Conservation (phyloP, 2,797 vertebrate genomes). For the Iguana delicatissima region DNA sequence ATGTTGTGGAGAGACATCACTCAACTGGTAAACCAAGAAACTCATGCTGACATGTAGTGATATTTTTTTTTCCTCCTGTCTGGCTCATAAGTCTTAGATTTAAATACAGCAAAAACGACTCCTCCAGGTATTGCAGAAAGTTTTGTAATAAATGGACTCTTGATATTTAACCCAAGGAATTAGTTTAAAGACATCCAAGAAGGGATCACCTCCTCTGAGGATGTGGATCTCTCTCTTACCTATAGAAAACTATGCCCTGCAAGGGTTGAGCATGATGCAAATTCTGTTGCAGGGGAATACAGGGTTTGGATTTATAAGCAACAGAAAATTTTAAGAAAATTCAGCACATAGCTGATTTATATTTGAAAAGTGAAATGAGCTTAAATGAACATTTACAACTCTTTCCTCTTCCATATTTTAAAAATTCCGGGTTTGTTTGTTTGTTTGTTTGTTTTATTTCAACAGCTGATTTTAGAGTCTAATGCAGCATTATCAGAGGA, state of each 20-base stretch:
- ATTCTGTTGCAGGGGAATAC: not conserved
- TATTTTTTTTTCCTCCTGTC: no score
- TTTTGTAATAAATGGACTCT: no score
- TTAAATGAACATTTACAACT: not conserved
- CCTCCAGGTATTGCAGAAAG: no score
- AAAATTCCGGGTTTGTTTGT: not conserved
- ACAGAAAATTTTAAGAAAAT: not conserved
- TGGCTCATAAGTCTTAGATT: no score
- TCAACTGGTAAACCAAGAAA: not conserved
- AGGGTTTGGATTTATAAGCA: not conserved
- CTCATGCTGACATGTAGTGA: not conserved
- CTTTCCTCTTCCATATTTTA: not conserved
- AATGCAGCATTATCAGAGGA: slow-evolving; percentile 18
- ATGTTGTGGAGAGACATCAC: not conserved
- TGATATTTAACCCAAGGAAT: no score
- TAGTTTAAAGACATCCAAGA: not conserved
- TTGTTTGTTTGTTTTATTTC: slow-evolving; percentile 6
- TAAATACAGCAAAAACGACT: no score
- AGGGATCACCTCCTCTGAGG: no score
- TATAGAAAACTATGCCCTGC: no score
- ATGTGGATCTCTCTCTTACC: no score
- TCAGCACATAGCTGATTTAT: not conserved
- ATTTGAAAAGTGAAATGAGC: not conserved
- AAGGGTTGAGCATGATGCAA: not conserved
- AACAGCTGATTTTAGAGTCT: not conserved